Evolutionary conservation across 2,797 vertebrate species (phyloP), one percentile per base, ranked within the genome.

Genomic region (Cynopterus sphinx): DNA sequence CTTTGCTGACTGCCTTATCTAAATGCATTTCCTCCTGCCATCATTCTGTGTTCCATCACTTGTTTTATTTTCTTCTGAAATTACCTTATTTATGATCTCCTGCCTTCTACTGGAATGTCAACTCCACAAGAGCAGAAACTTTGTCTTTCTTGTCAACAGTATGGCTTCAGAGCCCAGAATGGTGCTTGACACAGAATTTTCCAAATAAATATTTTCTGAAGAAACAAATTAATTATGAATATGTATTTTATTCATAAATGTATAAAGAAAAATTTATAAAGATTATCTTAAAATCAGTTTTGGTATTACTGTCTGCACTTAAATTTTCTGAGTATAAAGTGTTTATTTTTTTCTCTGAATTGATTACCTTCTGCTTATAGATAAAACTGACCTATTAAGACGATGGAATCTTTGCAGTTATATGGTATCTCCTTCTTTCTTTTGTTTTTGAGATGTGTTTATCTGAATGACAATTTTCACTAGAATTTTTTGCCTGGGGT

Each of bases 11-110:
- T 74, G 28, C 55, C 46, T 65, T 74, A 26, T 36, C 53, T 57
- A 31, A 70, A 87, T 15, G 17, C 26, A 57, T 57, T 61, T 82
- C 33, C 57, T 75, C n/a, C 26, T 67, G 41, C 8, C 6, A 28
- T 39, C 24, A 51, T 26, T 46, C 11, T 39, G 5, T 78, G 59
- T 16, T 79, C 24, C 12, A 41, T 81, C 6, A 36, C n/a, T 2
- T 22, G 11, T 46, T 94, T 65, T 82, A 70, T 81, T 93, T 94
- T 87, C 28, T 79, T 82, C 36, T 95, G 75, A 46, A 87, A 87
- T 91, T 36, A 87, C 43, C 39, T 41, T 84, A 43, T 67, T 68
- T 61, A 43, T 57, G 8, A 85, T 31, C 17, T 59, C n/a, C 41
- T 49, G 21, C 75, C 26, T 95, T 53, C 21, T 21, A 79, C 19